Conservation (phyloP, 2,113 vertebrate species). For the Hippopotamus amphibius region DNA sequence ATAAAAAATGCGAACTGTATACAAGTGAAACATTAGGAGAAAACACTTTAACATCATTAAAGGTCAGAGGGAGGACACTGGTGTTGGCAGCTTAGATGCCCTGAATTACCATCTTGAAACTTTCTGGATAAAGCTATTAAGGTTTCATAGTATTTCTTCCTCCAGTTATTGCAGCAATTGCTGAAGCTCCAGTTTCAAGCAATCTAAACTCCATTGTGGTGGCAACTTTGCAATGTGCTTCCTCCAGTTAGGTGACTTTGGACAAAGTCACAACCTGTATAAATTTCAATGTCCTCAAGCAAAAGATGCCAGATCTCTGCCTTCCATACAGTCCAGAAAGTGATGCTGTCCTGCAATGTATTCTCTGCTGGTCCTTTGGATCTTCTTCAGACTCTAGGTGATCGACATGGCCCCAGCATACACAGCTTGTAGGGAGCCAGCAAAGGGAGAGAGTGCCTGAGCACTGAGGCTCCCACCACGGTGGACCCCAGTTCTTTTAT, state of each 20-base stretch:
- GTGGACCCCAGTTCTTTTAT: background rate
- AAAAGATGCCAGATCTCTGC: background rate
- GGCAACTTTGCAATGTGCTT: background rate
- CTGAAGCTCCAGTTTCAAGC: background rate
- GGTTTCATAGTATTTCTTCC: conserved; percentile 58
- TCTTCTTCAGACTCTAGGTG: background rate
- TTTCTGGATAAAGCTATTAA: background rate
- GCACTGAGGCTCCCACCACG: rapidly evolving
- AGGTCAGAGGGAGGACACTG: conserved; percentile 6
- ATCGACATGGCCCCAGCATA: too few species aligned
- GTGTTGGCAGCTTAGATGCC: conserved; percentile 89
- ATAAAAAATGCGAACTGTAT: conserved; percentile 88
- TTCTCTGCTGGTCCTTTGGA: background rate
- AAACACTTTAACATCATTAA: conserved; percentile 86
- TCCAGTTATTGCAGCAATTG: rapidly evolving
- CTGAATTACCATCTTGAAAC: conserved; percentile 89
- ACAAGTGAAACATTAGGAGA: conserved; percentile 91
- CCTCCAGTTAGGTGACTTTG: background rate
- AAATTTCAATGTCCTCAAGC: background rate
- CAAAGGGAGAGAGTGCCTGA: background rate
- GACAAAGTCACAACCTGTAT: background rate
- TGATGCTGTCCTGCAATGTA: background rate
- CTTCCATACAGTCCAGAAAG: background rate
- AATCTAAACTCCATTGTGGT: background rate
- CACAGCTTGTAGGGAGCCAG: background rate